Percentiles rank a stretch among this genome's conserved stretches.
These are phyloP conservation scores for Gambusia affinis DNA, from an alignment of 2,113 vertebrate species.

Conservation along the genomic window DNA sequence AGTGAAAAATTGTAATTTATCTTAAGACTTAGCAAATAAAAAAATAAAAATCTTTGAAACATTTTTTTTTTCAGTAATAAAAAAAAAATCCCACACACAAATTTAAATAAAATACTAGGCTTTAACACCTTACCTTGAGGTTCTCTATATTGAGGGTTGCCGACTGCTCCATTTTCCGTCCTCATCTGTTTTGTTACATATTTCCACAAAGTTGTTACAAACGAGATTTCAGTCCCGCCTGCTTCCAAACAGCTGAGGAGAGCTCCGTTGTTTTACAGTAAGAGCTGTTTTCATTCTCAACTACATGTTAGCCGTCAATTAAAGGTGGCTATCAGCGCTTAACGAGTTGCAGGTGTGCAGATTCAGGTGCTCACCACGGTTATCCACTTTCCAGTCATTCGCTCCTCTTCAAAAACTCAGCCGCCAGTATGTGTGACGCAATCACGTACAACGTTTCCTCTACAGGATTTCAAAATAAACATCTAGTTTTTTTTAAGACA, in stretches of 20 bases:
- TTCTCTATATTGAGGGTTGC: conserved; percentile 71
- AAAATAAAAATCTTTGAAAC: too few species aligned
- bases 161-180: conserved; percentile 70
- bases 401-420: conserved; percentile 29
- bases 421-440: not conserved
- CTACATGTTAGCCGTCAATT: not conserved
- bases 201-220: conserved; percentile 61
- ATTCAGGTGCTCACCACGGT: conserved; percentile 4
- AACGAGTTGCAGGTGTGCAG: not conserved
- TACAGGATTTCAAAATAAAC: not conserved
- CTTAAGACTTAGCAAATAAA: too few species aligned
- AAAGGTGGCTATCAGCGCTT: not conserved
- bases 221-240: not conserved
- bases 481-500: not conserved
- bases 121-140: conserved; percentile 65
- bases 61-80: too few species aligned
- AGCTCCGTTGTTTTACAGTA: not conserved
- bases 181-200: conserved; percentile 57
- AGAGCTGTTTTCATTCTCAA: not conserved
- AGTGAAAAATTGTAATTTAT: too few species aligned
- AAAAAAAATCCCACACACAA: too few species aligned
- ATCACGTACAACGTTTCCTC: not conserved
- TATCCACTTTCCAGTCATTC: conserved; percentile 18
- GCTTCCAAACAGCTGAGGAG: too few species aligned
- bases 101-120: not conserved